phyloP scores from a whole-genome alignment of 2,888 invertebrate genomes.

The Troides helena region DNA sequence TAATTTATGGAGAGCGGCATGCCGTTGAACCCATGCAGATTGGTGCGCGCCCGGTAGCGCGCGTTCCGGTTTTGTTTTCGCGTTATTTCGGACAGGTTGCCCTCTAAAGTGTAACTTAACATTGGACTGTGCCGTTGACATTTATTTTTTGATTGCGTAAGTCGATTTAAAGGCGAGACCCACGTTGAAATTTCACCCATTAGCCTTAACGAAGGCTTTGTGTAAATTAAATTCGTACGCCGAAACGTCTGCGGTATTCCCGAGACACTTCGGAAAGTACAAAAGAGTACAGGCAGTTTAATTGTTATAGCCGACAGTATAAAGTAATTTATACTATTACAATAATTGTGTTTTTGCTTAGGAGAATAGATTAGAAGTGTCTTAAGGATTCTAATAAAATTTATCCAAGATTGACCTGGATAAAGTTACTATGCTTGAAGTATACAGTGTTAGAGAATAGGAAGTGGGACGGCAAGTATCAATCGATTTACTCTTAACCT shows the following conservation, averaged over 20 bases:
- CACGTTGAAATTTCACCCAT: slow-evolving; percentile 6
- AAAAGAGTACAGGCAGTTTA: no score
- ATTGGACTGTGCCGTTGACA: slow-evolving; percentile 26
- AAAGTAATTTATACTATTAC: no score
- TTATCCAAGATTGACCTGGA: slow-evolving; percentile 1
- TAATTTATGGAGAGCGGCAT: slow-evolving; percentile 24
- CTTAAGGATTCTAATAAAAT: not conserved
- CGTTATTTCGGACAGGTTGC: slow-evolving; percentile 50
- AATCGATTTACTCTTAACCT: slow-evolving; percentile 29
- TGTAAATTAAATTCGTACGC: not conserved
- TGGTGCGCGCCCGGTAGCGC: slow-evolving; percentile 13
- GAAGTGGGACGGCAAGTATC: slow-evolving; percentile 14
- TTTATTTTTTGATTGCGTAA: slow-evolving; percentile 26
- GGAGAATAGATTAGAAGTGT: not conserved
- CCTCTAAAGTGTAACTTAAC: slow-evolving; percentile 33
- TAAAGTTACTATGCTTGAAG: not conserved
- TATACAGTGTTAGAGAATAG: not conserved
- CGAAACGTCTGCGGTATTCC: no score
- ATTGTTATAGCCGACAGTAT: no score
- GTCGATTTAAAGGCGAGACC: slow-evolving; percentile 15
- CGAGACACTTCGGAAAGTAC: no score
- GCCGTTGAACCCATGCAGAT: slow-evolving; percentile 26
- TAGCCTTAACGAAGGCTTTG: not conserved
- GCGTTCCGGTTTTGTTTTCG: slow-evolving; percentile 49
- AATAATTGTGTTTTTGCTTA: no score